These are phyloP conservation scores for Sphaerophoria rueppellii DNA, from an alignment of 2,888 invertebrate species.

Conservation along the genomic window DNA sequence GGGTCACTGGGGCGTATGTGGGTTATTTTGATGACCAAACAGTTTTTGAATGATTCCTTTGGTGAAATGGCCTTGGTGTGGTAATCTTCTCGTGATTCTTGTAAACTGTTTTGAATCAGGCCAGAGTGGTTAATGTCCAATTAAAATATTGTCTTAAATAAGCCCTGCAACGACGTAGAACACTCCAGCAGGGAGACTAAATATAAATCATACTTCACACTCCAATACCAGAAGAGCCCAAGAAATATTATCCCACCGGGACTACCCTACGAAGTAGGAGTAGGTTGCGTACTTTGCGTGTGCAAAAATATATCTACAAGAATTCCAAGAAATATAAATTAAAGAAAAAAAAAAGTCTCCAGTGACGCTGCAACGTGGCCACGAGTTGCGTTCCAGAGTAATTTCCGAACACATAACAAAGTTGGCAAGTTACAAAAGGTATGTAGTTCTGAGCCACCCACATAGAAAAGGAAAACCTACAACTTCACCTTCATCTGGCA, in stretches of 20 bases:
- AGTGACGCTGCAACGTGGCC: background rate
- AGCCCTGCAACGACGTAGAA: background rate
- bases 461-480: conserved; percentile 33
- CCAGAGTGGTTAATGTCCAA: too few species aligned
- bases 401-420: background rate
- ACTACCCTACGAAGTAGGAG: background rate
- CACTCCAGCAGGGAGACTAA: background rate
- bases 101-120: too few species aligned
- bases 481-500: conserved; percentile 68
- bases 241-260: background rate
- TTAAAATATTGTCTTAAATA: too few species aligned
- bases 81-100: too few species aligned
- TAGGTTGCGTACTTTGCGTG: background rate
- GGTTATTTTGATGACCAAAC: conserved; percentile 29
- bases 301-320: background rate
- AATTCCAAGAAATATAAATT: background rate
- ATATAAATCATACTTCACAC: background rate
- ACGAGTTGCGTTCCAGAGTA: background rate
- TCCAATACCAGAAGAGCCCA: background rate
- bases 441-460: background rate
- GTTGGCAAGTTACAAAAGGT: too few species aligned
- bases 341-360: background rate
- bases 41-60: background rate
- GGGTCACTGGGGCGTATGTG: conserved; percentile 68
- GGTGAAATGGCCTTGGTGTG: background rate